These are phyloP conservation scores for Tetropium fuscum DNA, from an alignment of 2,888 invertebrate genomes.

Conservation along the genomic window DNA sequence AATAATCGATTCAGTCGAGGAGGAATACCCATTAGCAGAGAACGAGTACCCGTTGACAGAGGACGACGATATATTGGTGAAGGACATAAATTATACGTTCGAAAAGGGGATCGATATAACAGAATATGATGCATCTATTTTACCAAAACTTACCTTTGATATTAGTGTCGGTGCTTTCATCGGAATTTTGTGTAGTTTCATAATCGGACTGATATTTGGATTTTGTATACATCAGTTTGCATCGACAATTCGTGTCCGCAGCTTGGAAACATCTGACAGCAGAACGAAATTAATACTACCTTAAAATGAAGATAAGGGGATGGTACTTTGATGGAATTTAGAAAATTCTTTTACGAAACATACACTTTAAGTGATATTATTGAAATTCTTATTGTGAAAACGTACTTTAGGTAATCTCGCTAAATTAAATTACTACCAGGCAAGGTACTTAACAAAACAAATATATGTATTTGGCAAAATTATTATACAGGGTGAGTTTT, in stretches of 20 bases:
- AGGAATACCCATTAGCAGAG: no score
- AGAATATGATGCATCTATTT: neutral
- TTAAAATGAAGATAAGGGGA: no score
- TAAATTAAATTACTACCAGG: no score
- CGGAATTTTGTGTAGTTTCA: constrained; percentile 28
- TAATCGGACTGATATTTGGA: constrained; percentile 37
- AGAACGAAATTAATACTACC: constrained; percentile 21
- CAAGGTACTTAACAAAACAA: no score
- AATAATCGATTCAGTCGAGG: constrained; percentile 25
- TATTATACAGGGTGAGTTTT: no score
- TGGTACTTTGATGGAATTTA: no score
- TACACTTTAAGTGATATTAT: no score
- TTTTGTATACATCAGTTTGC: constrained; percentile 32
- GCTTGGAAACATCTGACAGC: constrained; percentile 32
- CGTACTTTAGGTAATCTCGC: no score
- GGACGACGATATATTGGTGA: constrained; percentile 2
- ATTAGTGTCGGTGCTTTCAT: constrained; percentile 18
- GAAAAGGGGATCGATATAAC: neutral
- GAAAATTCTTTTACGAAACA: no score
- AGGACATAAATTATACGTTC: neutral
- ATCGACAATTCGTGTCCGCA: constrained; percentile 29
- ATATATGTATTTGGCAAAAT: no score
- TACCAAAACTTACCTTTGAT: constrained; percentile 3
- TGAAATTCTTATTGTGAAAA: no score
- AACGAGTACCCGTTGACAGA: constrained; percentile 1